Evolutionary conservation across 2,888 invertebrate species (phyloP).

Genomic region (Baronia brevicornis): DNA sequence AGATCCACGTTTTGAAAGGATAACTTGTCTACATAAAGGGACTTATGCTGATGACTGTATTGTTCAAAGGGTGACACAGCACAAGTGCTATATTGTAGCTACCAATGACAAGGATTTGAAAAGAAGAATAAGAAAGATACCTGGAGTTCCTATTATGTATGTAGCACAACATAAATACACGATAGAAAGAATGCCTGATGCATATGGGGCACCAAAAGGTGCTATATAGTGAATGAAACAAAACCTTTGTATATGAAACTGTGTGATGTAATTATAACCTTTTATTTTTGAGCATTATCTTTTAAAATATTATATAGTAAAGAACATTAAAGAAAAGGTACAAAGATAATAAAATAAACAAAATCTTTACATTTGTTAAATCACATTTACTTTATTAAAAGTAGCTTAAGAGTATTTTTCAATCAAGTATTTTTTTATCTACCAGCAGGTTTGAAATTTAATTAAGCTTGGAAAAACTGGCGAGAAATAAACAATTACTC

Average conservation of each 20-base stretch:
- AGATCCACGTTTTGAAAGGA: slow-evolving; percentile 93
- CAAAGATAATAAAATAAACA: not conserved
- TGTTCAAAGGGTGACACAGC: slow-evolving; percentile 95
- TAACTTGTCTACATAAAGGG: slow-evolving; percentile 96
- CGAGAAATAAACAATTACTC: too few relatives aligned
- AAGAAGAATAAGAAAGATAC: slow-evolving; percentile 95
- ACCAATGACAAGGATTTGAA: slow-evolving; percentile 99
- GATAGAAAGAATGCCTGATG: slow-evolving; percentile 99
- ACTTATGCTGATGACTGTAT: slow-evolving; percentile 99
- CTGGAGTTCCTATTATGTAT: slow-evolving; percentile 99
- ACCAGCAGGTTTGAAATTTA: too few relatives aligned
- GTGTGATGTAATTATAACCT: not conserved
- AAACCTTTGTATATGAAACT: not conserved
- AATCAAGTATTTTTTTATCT: too few relatives aligned
- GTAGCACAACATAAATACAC: slow-evolving; percentile 94
- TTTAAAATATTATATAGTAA: too few relatives aligned
- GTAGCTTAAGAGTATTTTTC: too few relatives aligned
- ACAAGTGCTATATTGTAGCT: slow-evolving; percentile 99
- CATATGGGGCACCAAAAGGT: slow-evolving; percentile 93
- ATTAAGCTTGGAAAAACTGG: too few relatives aligned
- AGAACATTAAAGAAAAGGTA: too few relatives aligned
- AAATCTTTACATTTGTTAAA: not conserved
- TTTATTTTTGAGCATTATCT: not conserved
- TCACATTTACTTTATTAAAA: not conserved
- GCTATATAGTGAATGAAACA: slow-evolving; percentile 44